Evolutionary conservation across 2,113 vertebrate species (phyloP).

Genomic region (Gnathonemus longibarbis): DNA sequence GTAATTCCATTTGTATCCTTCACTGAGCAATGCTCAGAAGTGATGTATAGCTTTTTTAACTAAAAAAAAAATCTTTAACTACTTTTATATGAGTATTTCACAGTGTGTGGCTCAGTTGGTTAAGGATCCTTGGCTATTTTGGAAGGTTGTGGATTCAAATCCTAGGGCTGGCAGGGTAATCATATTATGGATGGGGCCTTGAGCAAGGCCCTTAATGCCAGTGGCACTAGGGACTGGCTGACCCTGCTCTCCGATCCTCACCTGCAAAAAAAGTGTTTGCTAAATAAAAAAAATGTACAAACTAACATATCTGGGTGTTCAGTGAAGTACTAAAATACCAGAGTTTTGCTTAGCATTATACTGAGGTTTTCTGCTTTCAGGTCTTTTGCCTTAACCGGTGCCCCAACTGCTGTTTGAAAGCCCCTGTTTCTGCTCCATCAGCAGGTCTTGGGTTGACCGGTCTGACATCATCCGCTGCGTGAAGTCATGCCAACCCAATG

Average conservation of each 20-base stretch:
- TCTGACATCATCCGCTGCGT: constrained; percentile 81
- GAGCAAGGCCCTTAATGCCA: background rate
- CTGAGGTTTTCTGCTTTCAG: background rate
- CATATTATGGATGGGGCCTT: background rate
- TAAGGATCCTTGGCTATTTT: background rate
- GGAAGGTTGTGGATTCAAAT: background rate
- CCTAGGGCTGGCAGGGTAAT: background rate
- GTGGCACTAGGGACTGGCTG: background rate
- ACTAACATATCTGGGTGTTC: background rate
- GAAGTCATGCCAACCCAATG: constrained; percentile 76
- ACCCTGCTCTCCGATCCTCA: background rate
- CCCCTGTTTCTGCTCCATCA: constrained; percentile 31
- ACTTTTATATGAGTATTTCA: background rate
- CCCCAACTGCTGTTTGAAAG: background rate
- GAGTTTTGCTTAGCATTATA: background rate
- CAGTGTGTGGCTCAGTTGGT: background rate
- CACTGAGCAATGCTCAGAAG: background rate
- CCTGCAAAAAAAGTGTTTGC: background rate
- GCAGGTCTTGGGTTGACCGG: constrained; percentile 62
- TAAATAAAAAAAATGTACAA: background rate
- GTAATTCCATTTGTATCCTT: background rate
- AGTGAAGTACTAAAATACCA: background rate
- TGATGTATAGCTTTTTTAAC: background rate
- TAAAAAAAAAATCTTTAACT: background rate
- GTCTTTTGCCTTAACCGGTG: background rate